Conservation (phyloP, 92 coral and sea anemone genomes). For the Zoanthus sociatus region DNA sequence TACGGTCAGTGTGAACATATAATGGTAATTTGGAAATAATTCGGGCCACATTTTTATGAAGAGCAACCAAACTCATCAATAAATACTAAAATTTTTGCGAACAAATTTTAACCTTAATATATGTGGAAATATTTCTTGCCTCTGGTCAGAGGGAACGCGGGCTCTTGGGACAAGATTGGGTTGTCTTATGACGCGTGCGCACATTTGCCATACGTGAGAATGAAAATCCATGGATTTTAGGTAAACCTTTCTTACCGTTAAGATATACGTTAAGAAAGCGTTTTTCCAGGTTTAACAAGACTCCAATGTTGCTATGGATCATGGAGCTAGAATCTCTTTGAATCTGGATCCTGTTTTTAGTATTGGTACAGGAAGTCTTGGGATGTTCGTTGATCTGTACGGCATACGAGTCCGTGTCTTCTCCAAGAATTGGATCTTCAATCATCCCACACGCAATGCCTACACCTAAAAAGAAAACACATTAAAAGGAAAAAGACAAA, state of each 20-base stretch:
- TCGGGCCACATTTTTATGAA: too few species aligned
- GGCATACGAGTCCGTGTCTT: constrained; percentile 81
- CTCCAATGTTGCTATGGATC: constrained; percentile 77
- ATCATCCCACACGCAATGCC: constrained; percentile 76
- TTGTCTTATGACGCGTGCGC: background rate
- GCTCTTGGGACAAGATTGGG: too few species aligned
- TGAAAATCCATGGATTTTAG: background rate
- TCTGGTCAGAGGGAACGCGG: too few species aligned
- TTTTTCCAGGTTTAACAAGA: constrained; percentile 78
- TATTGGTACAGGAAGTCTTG: constrained; percentile 76
- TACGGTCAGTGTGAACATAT: too few species aligned
- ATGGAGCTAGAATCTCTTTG: constrained; percentile 73
- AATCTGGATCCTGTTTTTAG: constrained; percentile 82
- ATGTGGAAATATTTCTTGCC: too few species aligned
- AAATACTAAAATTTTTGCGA: background rate
- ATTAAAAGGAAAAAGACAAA: background rate
- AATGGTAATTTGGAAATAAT: too few species aligned
- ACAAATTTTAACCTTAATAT: background rate
- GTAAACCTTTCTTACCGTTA: constrained; percentile 64
- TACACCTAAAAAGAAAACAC: constrained; percentile 56
- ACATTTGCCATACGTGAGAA: background rate
- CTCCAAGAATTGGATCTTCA: constrained; percentile 92
- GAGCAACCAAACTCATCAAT: background rate
- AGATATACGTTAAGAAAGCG: constrained; percentile 75
- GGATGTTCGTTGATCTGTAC: constrained; percentile 91